Base-by-base conservation (phyloP, 2,888 invertebrate genomes). In the Sesamia inferens region DNA sequence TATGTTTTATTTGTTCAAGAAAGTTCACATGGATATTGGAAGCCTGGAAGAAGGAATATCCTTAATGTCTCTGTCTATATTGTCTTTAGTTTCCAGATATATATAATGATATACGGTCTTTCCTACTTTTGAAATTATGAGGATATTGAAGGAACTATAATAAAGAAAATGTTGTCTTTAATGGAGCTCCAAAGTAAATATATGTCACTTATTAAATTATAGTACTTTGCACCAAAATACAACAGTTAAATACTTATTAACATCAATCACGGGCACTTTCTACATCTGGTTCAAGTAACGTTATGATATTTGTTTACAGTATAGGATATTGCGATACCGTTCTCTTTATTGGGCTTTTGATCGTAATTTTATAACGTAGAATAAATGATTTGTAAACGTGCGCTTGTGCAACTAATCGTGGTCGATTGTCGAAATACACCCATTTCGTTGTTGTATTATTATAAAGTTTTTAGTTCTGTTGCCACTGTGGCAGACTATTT, bases 301-400 rank as follows among this genome's bases (percentile, higher is more conserved):
- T 68, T 69, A 74, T 79, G 57, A 81, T 71, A 81, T 84, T 81
- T 75, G 81, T 85, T 78, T 75, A 75, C 68, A 68, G 68, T 82
- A 80, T 81, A 86, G 82, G 79, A 80, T 78, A 83, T 86, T 86
- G 87, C 78, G 66, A 73, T 63, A 83, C 51, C 73, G 76, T 75
- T 87, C 76, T 74, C 74, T 82, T 72, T 79, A 71, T 74, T 70
- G 78, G 64, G 77, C 78, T 80, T 87, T 84, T 80, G 57, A 78
- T 73, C 74, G 79, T 80, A 82, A 83, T 85, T 85, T 86, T 82
- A 87, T 78, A 86, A 84, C 82, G 63, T 70, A 81, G 79, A 81
- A 81, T 82, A 81, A 83, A 85, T 76, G 78, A 86, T 82, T 86
- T 87, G 88, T 81, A 87, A 84, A 86, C 75, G 14, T 42, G 67